phyloP scores from a whole-genome alignment of 2,797 vertebrate species.

The Stomatorhinus walkeri region DNA sequence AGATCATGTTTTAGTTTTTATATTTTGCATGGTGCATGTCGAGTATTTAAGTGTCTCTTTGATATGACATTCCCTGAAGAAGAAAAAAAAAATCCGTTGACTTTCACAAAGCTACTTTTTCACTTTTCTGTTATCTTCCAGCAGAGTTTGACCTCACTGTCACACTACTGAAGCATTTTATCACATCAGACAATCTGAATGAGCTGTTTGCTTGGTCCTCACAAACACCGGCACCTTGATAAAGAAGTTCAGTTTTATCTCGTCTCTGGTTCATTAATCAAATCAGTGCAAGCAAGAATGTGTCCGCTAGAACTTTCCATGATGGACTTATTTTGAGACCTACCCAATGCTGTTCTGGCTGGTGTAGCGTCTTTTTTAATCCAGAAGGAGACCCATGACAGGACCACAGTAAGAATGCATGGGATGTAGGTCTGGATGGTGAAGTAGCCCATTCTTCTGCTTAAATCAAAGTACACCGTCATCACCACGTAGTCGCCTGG shows the following conservation, averaged over 20 bases:
- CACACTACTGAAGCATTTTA: not conserved
- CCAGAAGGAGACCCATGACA: constrained; percentile 73
- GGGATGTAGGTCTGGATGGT: constrained; percentile 73
- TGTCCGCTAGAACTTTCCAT: constrained; percentile 1
- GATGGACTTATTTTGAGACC: constrained; percentile 31
- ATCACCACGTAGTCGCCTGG: constrained; percentile 70
- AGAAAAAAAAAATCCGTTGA: not conserved
- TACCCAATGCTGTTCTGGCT: constrained; percentile 67
- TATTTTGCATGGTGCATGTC: not conserved
- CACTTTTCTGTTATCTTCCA: not conserved
- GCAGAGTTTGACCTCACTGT: not conserved
- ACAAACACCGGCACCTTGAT: not conserved
- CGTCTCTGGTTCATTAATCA: not conserved
- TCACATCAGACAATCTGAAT: not conserved
- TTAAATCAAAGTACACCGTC: constrained; percentile 71
- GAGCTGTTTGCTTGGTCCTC: not conserved
- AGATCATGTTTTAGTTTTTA: not conserved
- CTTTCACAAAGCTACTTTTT: not conserved
- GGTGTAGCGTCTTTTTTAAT: constrained; percentile 73
- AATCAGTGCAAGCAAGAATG: constrained; percentile 28
- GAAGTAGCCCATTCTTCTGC: constrained; percentile 72
- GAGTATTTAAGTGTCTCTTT: not conserved
- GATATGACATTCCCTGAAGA: not conserved
- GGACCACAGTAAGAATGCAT: constrained; percentile 68
- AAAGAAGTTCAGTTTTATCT: not conserved